Percentiles rank a stretch among this genome's conserved stretches.
phyloP scores from a whole-genome alignment of 2,797 vertebrate genomes.

The Sardinella longiceps region DNA sequence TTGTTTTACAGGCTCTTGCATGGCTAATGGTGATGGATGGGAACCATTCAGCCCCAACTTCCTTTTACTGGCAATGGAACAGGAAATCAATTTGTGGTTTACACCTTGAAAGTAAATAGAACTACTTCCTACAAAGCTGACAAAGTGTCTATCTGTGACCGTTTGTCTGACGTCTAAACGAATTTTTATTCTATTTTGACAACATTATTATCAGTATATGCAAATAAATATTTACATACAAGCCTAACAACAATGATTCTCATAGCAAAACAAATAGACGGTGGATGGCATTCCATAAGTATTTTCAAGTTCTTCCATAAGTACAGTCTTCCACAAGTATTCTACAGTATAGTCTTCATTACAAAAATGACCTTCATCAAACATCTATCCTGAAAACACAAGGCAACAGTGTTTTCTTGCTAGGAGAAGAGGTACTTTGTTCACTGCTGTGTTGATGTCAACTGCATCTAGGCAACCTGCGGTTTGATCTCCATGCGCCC shows the following conservation, averaged over 20 bases:
- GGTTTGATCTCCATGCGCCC: background rate
- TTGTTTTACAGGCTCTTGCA: background rate
- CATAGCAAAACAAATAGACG: background rate
- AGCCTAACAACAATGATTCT: background rate
- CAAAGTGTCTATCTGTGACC: background rate
- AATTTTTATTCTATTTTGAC: background rate
- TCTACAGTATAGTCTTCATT: background rate
- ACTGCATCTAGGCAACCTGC: background rate
- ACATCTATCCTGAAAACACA: background rate
- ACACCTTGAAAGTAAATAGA: background rate
- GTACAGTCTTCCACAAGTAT: background rate
- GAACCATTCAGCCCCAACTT: background rate
- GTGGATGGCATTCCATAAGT: background rate
- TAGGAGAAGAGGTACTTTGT: background rate
- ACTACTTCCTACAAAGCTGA: no score
- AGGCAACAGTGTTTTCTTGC: background rate
- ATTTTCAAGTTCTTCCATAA: no score
- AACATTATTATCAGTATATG: background rate
- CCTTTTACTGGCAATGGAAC: background rate
- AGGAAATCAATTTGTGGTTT: constrained; percentile 12
- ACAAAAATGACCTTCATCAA: background rate
- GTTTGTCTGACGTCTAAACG: background rate
- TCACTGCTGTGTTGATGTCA: background rate
- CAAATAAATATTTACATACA: background rate
- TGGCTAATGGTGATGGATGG: background rate